A percentile compares a stretch with the other conserved stretches of the same genome.
phyloP scores from a whole-genome alignment of 2,797 vertebrate genomes.

The Thalassophryne amazonica region DNA sequence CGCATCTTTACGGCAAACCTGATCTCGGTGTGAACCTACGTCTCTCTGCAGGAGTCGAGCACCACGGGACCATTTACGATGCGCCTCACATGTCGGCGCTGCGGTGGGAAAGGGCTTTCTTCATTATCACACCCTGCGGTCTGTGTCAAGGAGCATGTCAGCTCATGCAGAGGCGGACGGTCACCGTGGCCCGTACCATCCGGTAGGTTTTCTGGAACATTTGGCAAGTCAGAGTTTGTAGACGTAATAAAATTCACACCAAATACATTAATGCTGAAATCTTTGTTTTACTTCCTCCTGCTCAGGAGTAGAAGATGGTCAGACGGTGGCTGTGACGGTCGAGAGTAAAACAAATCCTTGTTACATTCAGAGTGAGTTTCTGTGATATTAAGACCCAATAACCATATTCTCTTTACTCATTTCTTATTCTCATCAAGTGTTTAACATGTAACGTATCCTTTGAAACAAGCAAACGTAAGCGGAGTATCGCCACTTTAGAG shows the following conservation, averaged over 20 bases:
- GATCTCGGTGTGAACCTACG: too few species aligned
- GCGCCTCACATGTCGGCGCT: constrained; percentile 89
- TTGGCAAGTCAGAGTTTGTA: background rate
- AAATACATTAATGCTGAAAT: too few species aligned
- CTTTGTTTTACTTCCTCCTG: background rate
- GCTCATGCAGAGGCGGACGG: constrained; percentile 85
- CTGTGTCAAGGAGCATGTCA: constrained; percentile 86
- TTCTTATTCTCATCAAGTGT: too few species aligned
- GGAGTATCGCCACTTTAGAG: background rate
- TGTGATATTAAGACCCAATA: too few species aligned
- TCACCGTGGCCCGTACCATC: constrained; percentile 90
- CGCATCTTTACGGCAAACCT: too few species aligned
- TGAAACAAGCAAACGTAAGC: rapidly evolving
- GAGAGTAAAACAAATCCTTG: constrained; percentile 88
- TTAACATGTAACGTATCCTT: too few species aligned
- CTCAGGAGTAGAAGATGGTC: constrained; percentile 92
- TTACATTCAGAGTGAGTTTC: constrained; percentile 88
- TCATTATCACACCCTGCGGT: constrained; percentile 79
- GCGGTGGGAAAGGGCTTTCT: constrained; percentile 83
- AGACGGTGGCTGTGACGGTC: constrained; percentile 89
- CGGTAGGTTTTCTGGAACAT: constrained; percentile 76
- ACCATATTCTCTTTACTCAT: too few species aligned
- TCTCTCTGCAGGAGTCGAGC: constrained; percentile 83
- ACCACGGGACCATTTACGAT: constrained; percentile 91
- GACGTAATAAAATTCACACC: background rate